Base-by-base conservation (phyloP, 2,797 vertebrate genomes). In the Tokudaia tokunoshimensis region DNA sequence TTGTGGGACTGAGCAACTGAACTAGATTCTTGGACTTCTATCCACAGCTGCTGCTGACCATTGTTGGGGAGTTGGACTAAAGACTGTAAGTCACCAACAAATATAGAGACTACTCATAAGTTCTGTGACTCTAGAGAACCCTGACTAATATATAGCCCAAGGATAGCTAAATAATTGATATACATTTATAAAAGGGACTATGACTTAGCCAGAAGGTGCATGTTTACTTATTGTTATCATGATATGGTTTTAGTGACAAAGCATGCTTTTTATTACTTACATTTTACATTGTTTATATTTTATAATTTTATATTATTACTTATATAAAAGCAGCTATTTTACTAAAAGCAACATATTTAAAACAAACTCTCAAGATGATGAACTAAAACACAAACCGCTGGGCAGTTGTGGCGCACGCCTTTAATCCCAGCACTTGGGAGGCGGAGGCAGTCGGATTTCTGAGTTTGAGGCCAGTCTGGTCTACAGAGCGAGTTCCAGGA, bases 241-340 rank as follows among this genome's bases (percentile, higher is more conserved):
- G 47, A 44, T 86, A 50, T 70, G 84, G 80, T 91, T 95, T 92
- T 67, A 95, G 67, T 67, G 92, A 47, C 92, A 94, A 87, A 89
- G 61, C 89, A 44, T 7, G 72, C 26, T 91, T 84, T 85, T 14
- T 67, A 67, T 85, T 50, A 85, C n/a, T 85, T 85, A 65, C 29
- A 44, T 31, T 84, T 65, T 65, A 47, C 20, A 47, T 84, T 20
- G 34, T 65, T 84, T 85, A 85, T 50, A 47, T 34, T 85, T 47
- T 50, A 65, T 67, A 50, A 67, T 67, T 12, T 44, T 47, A 50
- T 85, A 41, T 85, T 85, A 65, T 47, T 84, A 63, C 44, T 50
- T 85, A 67, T n/a, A 50, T 24, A 4, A 57, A 63, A 84, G 17
- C 1, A 65, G 29, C 57, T 91, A 72, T 83, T 86, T 93, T 9